Evolutionary conservation across 1,140 invertebrate genomes (phyloP), one percentile per base, ranked within the genome.

Genomic region (Atopsyche davidsoni): DNA sequence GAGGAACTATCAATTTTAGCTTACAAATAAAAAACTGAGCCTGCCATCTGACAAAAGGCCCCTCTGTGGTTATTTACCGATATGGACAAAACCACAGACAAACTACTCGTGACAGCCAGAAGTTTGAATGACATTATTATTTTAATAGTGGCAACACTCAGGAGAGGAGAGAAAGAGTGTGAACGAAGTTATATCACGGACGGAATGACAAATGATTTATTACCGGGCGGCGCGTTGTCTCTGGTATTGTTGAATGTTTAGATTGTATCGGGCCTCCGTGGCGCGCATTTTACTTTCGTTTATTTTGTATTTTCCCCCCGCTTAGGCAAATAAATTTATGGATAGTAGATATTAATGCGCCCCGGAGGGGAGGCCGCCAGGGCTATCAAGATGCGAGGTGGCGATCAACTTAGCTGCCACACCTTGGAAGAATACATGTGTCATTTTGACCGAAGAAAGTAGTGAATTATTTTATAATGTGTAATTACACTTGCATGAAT

Each of bases 251-350:
- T 40, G n/a, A 35, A 35, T 35, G 32, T 19, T 34, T 38, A 25
- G 40, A 44, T 38, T 43, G 18, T 36, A 24, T 17, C 48, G 21
- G 31, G 16, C 16, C 24, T 45, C 16, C 25, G 13, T 10, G 16
- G n/a, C 13, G 16, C 24, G 4, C 10, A 31, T 43, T 43, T 25
- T 31, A 16, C 24, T 14, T 28, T 11, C 3, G 3, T n/a, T 4
- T n/a, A n/a, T 35, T 35, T 35, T 35, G 11, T 35, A 16, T 35
- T 35, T 14, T 32, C 10, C 11, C 14, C 16, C 24, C 42, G 42
- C 16, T 31, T 45, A 31, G 24, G 31, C 18, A 46, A 38, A 40
- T 51, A 51, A 51, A 51, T 51, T 51, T 51, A 51, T 43, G 39
- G 31, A 14, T 43, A 35, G 6, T 35, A 35, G 39, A 43, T 43